phyloP scores from a whole-genome alignment of 2,113 vertebrate species.

The Nothocercus nigrocapillus region DNA sequence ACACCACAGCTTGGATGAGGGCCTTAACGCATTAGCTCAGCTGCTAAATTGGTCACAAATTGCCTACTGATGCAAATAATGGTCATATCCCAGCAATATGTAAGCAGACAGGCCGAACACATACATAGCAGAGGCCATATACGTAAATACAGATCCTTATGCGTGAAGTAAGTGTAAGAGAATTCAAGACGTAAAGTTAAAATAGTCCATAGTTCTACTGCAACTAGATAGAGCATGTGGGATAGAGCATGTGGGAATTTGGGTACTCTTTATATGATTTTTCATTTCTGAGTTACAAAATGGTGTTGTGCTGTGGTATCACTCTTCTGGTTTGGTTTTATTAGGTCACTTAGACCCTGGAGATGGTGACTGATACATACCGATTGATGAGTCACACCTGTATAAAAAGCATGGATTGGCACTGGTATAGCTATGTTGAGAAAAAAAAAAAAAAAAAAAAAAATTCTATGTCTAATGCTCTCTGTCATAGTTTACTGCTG shows the following conservation, averaged over 20 bases:
- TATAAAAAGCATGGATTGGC: not conserved
- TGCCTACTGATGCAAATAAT: conserved; percentile 36
- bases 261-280: not conserved
- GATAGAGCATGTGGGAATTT: not conserved
- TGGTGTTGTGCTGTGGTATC: not conserved
- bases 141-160: not conserved
- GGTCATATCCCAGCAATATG: not conserved
- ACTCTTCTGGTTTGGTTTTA: not conserved
- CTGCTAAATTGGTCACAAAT: conserved; percentile 50
- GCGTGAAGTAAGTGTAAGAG: not conserved
- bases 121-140: not conserved
- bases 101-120: not conserved
- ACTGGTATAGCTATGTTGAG: not conserved
- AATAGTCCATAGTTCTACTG: no score
- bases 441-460: not conserved
- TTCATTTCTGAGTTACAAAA: not conserved
- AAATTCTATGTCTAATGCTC: not conserved
- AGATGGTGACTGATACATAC: not conserved
- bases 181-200: not conserved
- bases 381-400: not conserved
- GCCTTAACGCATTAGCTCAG: conserved; percentile 41
- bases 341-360: not conserved
- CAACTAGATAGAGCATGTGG: no score
- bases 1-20: conserved; percentile 20
- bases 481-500: not conserved